A percentile compares a stretch with the other conserved stretches of the same genome.
Evolutionary conservation across 1,140 invertebrate genomes (phyloP).

Genomic region (Araneus ventricosus): DNA sequence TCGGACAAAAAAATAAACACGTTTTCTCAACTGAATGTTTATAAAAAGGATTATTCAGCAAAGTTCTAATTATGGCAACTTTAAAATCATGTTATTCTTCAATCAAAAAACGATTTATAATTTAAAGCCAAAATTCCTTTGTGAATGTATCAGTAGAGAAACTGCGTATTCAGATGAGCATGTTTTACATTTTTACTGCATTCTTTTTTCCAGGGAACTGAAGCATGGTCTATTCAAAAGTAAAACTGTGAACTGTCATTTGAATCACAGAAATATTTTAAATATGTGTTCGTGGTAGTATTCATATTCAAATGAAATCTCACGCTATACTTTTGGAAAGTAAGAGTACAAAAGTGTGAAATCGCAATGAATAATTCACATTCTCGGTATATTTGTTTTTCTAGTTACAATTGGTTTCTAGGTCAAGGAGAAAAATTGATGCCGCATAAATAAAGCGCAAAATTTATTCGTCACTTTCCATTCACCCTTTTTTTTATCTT

Average conservation of each 20-base stretch:
- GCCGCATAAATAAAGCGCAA: neutral
- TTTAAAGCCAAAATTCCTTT: too few species aligned
- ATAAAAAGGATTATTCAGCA: too few species aligned
- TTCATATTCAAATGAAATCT: neutral
- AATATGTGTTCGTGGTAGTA: neutral
- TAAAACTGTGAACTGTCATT: neutral
- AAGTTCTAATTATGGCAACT: too few species aligned
- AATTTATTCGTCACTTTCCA: neutral
- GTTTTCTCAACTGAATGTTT: too few species aligned
- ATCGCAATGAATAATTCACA: conserved; percentile 6
- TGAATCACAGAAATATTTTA: neutral
- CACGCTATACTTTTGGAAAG: neutral
- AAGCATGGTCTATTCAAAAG: neutral
- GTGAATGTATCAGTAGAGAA: too few species aligned
- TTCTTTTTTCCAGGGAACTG: neutral
- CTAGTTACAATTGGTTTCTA: neutral
- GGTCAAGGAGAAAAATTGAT: neutral
- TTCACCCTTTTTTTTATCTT: neutral
- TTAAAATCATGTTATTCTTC: too few species aligned
- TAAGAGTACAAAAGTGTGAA: neutral
- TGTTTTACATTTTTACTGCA: neutral
- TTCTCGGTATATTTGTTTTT: conserved; percentile 5
- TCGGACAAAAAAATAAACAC: too few species aligned
- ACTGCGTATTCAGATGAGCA: neutral
- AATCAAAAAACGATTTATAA: too few species aligned